Percentiles rank a stretch among this genome's conserved stretches.
Evolutionary conservation across 2,888 invertebrate genomes (phyloP).

Genomic region (Agrochola lota): DNA sequence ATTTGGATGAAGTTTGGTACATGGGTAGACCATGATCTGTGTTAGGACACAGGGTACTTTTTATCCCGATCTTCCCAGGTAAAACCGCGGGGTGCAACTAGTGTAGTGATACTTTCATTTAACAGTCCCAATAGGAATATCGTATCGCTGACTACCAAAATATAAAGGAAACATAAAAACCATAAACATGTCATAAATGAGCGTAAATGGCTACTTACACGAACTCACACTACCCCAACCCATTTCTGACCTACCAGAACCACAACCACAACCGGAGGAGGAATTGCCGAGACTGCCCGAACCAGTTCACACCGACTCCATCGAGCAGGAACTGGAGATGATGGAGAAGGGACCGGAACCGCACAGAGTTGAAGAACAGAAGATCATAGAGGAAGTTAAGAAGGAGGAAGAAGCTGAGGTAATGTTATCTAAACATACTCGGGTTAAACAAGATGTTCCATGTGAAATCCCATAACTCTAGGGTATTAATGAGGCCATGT

Average conservation of each 20-base stretch:
- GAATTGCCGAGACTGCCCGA: conserved; percentile 54
- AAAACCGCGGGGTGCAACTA: too few species aligned
- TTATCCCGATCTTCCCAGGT: too few species aligned
- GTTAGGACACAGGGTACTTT: too few species aligned
- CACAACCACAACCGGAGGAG: conserved; percentile 60
- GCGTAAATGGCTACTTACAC: not conserved
- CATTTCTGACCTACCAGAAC: conserved; percentile 34
- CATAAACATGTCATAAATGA: not conserved
- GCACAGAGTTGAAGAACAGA: conserved; percentile 58
- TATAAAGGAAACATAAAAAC: not conserved
- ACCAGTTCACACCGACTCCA: conserved; percentile 46
- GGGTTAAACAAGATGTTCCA: too few species aligned
- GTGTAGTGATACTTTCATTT: too few species aligned
- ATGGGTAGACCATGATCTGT: too few species aligned
- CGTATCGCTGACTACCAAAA: not conserved
- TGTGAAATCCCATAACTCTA: too few species aligned
- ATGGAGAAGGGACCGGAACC: conserved; percentile 60
- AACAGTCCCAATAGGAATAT: too few species aligned
- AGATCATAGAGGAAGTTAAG: conserved; percentile 72
- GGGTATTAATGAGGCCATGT: too few species aligned
- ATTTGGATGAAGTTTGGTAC: too few species aligned
- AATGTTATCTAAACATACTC: not conserved
- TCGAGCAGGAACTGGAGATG: conserved; percentile 64
- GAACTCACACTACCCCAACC: not conserved
- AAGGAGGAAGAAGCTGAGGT: conserved; percentile 83